Evolutionary conservation across 2,797 vertebrate genomes (phyloP), one percentile per base, ranked within the genome.

Genomic region (Oophaga sylvatica): DNA sequence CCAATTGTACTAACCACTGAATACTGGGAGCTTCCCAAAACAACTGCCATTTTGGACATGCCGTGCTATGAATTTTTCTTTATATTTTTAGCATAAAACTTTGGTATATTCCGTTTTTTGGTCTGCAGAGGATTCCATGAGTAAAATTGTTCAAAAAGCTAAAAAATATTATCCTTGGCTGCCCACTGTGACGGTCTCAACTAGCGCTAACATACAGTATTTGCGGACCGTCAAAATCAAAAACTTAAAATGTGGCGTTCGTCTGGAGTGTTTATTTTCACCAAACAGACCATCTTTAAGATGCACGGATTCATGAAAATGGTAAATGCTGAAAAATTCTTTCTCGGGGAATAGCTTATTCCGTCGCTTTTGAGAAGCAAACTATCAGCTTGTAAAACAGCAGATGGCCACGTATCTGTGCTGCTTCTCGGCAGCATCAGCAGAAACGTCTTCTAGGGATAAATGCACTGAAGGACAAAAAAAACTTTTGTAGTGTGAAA

Each of bases 341-440:
- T 88, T 84, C 75, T 82, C 35, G 56, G 75, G 81, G 82, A 88
- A 88, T 65, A 88, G 82, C 81, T 88, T 84, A 88, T 53, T 82
- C 53, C 48, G 81, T 80, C 41, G 67, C 77, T 84, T 84, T 85
- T 75, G 77, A 82, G 48, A 45, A 77, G 71, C 53, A 70, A 85
- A 89, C 83, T 82, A 53, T 82, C 71, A 60, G 87, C 80, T 82
- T 85, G 83, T 86, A 89, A 85, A 89, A 78, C 31, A 89, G n/a
- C 87, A 86, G 83, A 81, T 86, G 87, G 83, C 57, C 57, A 68
- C 65, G 83, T 78, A 68, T 70, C 62, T 31, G 60, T 19, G 35
- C 17, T 81, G 22, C 83, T 76, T 77, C 78, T 85, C 83, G 12
- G n/a, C 56, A 77, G 87, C 45, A 85, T 88, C 78, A 84, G 67